Base-by-base conservation (phyloP, 2,113 vertebrate genomes). In the Menura novaehollandiae region DNA sequence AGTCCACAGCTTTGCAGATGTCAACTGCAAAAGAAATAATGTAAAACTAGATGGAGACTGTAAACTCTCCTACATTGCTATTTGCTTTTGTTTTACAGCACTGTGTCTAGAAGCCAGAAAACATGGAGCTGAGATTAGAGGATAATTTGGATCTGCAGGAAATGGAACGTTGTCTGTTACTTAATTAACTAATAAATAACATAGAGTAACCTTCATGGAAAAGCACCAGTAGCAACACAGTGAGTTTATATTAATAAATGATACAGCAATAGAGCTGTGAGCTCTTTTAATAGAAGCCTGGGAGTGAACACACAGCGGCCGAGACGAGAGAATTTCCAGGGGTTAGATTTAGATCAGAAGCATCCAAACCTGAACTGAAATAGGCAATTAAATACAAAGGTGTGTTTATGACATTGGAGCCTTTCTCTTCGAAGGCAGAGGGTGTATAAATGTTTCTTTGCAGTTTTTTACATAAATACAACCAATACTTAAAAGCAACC, bases 171-270 rank as follows among this genome's bases (percentile, higher is more conserved):
- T 85, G 68, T 71, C 81, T 89, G 37, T 85, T 93, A 77, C 74
- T 97, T 97, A 97, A 96, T 96, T 97, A 96, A 94, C 53, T 85
- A 94, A 97, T 94, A 97, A 97, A 96, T 97, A 93, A 92, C 69
- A 39, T 11, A 22, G 72, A 85, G 37, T 56, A 90, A 62, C 62
- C 67, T 91, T 85, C 84, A 53, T 58, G 83, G 87, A 92, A 94
- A 91, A 92, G 47, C 73, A 95, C 26, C 73, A 95, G 27, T 28
- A 89, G 53, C 41, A 75, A 53, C 67, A 72, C 92, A 84, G 60
- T 27, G 49, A 82, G 49, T 63, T 89, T 60, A 75, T 92, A 49
- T 87, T 75, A 93, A 93, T 85, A 95, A 91, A 92, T 90, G 84
- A 96, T 92, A 52, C 47, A 93, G 80, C 52, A 47, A 63, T 21